A percentile compares a stretch with the other conserved stretches of the same genome.
phyloP scores from a whole-genome alignment of 2,113 vertebrate genomes.

The Eptatretus burgeri region DNA sequence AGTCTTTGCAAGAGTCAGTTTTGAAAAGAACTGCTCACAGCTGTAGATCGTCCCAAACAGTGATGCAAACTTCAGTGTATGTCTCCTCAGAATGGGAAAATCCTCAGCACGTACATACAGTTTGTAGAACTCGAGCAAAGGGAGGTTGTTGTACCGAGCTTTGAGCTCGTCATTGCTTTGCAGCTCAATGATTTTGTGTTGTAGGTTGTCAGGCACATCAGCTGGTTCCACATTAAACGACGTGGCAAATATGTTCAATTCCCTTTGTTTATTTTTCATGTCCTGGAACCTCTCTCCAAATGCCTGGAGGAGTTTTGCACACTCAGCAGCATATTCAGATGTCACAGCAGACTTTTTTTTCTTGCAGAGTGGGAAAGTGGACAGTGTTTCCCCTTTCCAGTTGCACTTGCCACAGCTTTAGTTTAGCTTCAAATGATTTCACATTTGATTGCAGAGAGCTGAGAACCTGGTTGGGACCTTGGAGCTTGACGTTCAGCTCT shows the following conservation, averaged over 20 bases:
- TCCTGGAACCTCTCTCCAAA: constrained; percentile 12
- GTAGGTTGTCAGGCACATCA: too few species aligned
- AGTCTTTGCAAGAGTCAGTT: too few species aligned
- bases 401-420: constrained; percentile 5
- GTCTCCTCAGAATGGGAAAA: too few species aligned
- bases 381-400: neutral
- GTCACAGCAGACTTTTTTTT: constrained; percentile 11
- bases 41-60: too few species aligned
- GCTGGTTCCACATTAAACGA: too few species aligned
- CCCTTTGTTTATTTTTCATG: constrained; percentile 13
- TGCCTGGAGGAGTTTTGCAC: constrained; percentile 12
- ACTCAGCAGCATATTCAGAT: constrained; percentile 11
- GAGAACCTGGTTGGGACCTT: constrained; percentile 1
- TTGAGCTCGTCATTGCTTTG: too few species aligned
- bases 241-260: constrained; percentile 8
- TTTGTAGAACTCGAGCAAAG: too few species aligned
- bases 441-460: neutral
- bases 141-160: too few species aligned
- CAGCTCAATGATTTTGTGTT: too few species aligned
- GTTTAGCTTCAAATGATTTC: constrained; percentile 4
- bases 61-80: too few species aligned
- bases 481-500: constrained; percentile 6
- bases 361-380: constrained; percentile 8
- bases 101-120: too few species aligned
- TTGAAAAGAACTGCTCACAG: too few species aligned